Evolutionary conservation across 2,113 vertebrate species (phyloP).

Genomic region (Sylvietta virens): DNA sequence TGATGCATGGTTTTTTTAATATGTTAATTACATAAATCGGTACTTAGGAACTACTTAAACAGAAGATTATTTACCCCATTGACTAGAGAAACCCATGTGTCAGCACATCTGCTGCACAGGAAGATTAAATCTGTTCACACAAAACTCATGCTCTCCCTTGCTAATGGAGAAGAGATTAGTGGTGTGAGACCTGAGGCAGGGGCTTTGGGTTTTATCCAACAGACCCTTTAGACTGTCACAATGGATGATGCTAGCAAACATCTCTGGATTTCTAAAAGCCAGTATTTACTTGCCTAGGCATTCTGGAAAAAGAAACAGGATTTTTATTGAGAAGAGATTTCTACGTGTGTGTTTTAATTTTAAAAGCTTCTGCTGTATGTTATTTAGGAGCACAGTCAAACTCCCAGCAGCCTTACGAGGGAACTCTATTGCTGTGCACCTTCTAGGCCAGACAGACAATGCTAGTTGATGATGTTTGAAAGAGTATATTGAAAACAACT

Average conservation of each 20-base stretch:
- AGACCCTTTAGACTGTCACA: neutral
- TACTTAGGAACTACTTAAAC: conserved; percentile 32
- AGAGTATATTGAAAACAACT: neutral
- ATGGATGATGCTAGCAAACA: neutral
- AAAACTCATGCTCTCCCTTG: neutral
- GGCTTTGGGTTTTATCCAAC: neutral
- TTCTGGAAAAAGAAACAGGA: neutral
- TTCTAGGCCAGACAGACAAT: neutral
- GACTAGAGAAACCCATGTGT: conserved; percentile 29
- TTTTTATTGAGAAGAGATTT: neutral
- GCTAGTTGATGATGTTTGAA: neutral
- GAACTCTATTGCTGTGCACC: neutral
- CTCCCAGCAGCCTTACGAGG: neutral
- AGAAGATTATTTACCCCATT: conserved; percentile 39
- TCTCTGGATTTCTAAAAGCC: neutral
- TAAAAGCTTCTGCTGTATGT: neutral
- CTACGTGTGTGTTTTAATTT: neutral
- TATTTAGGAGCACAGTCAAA: neutral
- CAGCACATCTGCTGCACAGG: conserved; percentile 40
- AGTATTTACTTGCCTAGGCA: neutral
- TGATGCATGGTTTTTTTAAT: neutral
- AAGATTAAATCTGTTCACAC: conserved; percentile 38
- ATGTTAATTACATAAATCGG: conserved; percentile 11
- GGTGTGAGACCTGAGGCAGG: neutral
- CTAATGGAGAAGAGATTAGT: neutral